A percentile compares a stretch with the other conserved stretches of the same genome.
phyloP scores from a whole-genome alignment of 2,113 vertebrate genomes.

The Bubo bubo region DNA sequence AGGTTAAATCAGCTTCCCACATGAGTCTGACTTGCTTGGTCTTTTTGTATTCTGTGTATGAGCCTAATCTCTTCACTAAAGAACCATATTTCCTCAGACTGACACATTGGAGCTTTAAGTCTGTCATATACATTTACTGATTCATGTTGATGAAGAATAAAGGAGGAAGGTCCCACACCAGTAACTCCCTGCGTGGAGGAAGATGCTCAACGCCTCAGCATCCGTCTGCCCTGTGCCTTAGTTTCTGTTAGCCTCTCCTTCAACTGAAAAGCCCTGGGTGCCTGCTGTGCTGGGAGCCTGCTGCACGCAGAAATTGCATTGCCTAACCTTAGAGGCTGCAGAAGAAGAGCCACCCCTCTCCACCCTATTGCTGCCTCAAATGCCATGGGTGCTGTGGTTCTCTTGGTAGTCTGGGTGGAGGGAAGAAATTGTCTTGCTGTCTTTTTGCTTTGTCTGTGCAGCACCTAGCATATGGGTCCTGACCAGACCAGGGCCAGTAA shows the following conservation, averaged over 20 bases:
- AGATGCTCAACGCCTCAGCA: not conserved
- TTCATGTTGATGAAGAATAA: slow-evolving; percentile 29
- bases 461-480: not conserved
- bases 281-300: not conserved
- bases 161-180: not conserved
- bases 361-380: not conserved
- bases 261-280: not conserved
- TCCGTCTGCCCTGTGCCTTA: not conserved
- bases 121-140: not conserved
- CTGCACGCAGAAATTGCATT: not conserved
- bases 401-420: not conserved
- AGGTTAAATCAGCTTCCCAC: slow-evolving; percentile 40
- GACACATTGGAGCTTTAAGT: not conserved
- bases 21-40: not conserved
- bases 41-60: slow-evolving; percentile 6
- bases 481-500: not conserved
- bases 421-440: not conserved
- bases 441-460: not conserved
- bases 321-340: not conserved
- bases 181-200: not conserved
- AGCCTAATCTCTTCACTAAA: slow-evolving; percentile 8
- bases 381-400: not conserved
- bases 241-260: not conserved
- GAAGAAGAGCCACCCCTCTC: not conserved
- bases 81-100: not conserved